Base-by-base conservation (phyloP, 2,113 vertebrate genomes). In the Mesitornis unicolor region DNA sequence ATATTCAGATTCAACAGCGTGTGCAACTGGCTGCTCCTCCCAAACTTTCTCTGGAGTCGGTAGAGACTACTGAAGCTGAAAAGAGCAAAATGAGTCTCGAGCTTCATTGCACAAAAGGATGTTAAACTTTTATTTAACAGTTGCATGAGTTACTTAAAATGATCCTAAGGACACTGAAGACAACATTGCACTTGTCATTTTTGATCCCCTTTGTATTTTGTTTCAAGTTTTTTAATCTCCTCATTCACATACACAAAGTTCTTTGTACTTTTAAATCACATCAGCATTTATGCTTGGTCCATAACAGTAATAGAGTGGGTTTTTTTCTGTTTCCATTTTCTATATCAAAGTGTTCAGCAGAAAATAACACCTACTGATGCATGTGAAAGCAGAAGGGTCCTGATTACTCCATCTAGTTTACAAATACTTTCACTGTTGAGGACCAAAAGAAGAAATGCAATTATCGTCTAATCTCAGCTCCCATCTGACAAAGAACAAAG, bases 201-300 rank as follows among this genome's bases (percentile, higher is more conserved):
- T 95, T 82, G 50, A 84, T 73, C 33, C 36, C 35, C 38, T 82
- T 87, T 95, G 36, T 73, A 60, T 93, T 96, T 78, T 77, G 67
- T 93, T 95, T 94, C 60, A 82, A 26, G 6, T 16, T 94, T 93
- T 73, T 92, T 89, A 90, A 94, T 68, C 65, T 83, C 36, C 19
- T 69, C 3, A n/a, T 83, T 93, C 18, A 0, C 15, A 25, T 65
- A 20, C 29, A 36, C n/a, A 77, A 87, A 95, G 53, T 3, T 26
- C 45, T 95, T 96, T 76, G 47, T 93, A 68, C 64, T 21, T 95
- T 79, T 77, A 95, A 74, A 51, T 74, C 20, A 79, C 48, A 73
- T 78, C 61, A 78, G 13, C 80, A 87, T 92, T 96, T 94, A 33
- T 68, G 28, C 76, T 96, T 86, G 40, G 51, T 92, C n/a, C 74